These are phyloP conservation scores for Molorchus minor DNA, from an alignment of 2,888 invertebrate genomes.

Conservation along the genomic window DNA sequence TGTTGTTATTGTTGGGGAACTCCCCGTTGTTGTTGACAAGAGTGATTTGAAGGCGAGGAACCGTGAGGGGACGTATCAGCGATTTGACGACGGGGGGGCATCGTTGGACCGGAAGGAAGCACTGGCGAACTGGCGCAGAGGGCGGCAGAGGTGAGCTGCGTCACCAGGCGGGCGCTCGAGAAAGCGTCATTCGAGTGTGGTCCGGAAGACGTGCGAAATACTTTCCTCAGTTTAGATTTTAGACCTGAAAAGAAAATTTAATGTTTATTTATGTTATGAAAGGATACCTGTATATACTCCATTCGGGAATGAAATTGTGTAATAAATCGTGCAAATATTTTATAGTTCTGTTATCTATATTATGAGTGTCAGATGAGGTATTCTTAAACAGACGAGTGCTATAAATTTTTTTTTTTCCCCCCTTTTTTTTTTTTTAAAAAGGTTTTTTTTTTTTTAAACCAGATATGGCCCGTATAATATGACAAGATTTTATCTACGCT, in stretches of 20 bases:
- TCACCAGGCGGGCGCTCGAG: slow-evolving; percentile 65
- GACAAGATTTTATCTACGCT: too few relatives aligned
- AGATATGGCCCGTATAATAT: too few relatives aligned
- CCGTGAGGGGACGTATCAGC: slow-evolving; percentile 67
- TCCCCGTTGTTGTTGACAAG: slow-evolving; percentile 59
- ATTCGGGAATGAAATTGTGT: too few relatives aligned
- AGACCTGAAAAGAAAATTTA: slow-evolving; percentile 59
- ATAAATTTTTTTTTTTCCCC: too few relatives aligned
- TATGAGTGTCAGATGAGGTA: too few relatives aligned
- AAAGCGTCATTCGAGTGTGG: slow-evolving; percentile 57
- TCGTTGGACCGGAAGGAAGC: slow-evolving; percentile 66
- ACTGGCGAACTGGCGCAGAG: slow-evolving; percentile 70
- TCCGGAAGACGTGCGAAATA: slow-evolving; percentile 68
- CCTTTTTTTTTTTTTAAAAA: too few relatives aligned
- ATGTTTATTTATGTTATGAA: too few relatives aligned
- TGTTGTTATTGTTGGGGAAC: slow-evolving; percentile 37
- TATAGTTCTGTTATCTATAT: too few relatives aligned
- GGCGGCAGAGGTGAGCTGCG: slow-evolving; percentile 69
- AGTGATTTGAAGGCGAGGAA: slow-evolving; percentile 66
- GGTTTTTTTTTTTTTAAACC: too few relatives aligned
- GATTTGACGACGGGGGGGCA: slow-evolving; percentile 69
- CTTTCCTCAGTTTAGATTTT: slow-evolving; percentile 67
- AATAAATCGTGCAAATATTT: too few relatives aligned
- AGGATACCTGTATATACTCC: too few relatives aligned
- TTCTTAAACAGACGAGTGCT: too few relatives aligned